phyloP scores from a whole-genome alignment of 2,113 vertebrate genomes.

The Lagenorhynchus albirostris region DNA sequence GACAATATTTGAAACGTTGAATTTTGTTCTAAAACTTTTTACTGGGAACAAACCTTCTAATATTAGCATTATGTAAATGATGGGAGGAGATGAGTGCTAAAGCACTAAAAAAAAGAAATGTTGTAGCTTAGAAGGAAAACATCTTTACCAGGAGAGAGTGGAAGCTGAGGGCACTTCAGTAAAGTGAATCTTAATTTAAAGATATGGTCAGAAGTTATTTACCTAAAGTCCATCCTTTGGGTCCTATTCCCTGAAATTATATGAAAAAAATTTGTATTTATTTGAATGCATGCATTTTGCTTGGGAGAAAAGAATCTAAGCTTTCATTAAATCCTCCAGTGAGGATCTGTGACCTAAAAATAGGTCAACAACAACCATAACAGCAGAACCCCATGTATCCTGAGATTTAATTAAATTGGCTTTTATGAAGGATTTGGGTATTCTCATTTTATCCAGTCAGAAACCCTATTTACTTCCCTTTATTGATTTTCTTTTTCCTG shows the following conservation, averaged over 20 bases:
- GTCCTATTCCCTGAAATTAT: not conserved
- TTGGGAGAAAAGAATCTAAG: not conserved
- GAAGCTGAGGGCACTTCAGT: not conserved
- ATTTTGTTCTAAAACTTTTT: not conserved
- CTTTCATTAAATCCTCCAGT: not conserved
- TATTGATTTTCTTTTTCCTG: not conserved
- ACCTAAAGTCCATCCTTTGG: not conserved
- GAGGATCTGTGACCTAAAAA: conserved; percentile 11
- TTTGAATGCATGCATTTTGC: conserved; percentile 29
- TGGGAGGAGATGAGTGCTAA: not conserved
- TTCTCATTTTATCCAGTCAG: not conserved
- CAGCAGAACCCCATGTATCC: not conserved
- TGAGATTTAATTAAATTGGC: conserved; percentile 41
- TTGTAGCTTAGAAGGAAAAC: not conserved
- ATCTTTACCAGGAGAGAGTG: not conserved
- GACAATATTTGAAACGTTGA: not conserved
- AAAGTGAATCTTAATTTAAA: conserved; percentile 6
- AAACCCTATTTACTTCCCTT: not conserved
- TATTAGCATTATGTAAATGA: not conserved
- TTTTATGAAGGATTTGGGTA: not conserved
- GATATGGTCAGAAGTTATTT: not conserved
- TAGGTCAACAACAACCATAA: not conserved
- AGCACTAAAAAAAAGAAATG: not conserved
- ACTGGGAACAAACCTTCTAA: not conserved
- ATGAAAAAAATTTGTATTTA: conserved; percentile 12